Evolutionary conservation across 2,113 vertebrate species (phyloP), one percentile per base, ranked within the genome.

Genomic region (Peromyscus polionotus): DNA sequence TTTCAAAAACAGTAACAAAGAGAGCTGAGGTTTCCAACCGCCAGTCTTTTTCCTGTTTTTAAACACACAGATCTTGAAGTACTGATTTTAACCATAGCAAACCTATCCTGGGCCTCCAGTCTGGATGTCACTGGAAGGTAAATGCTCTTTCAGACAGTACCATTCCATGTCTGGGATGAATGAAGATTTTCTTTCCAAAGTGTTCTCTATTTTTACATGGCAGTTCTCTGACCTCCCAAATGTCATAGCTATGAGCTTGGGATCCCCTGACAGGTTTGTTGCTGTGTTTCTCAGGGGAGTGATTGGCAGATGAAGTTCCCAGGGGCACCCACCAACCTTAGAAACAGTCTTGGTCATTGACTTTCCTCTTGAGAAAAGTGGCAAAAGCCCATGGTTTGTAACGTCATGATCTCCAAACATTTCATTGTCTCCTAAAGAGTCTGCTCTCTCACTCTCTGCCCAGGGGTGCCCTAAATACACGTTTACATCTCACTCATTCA

Each of bases 1-100:
- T 97, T 98, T 97, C 94, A 96, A 97, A 97, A 98, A 96, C 97
- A 97, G 96, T 92, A 97, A 97, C 97, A 97, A 98, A 96, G 92
- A 91, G 88, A 97, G 96, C 79, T 72, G 84, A 96, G 95, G 94
- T 95, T 96, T 97, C 94, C 88, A 97, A 96, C 97, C 96, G 90
- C 96, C 92, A 95, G 92, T 91, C 88, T 96, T 96, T 90, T 93
- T 96, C 88, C 95, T 95, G 48, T 95, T 96, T 97, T 97, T 95
- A 97, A 97, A 95, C 65, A 95, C 31, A 91, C 85, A 95, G 93
- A 84, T 90, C 94, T 88, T 94, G 22, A 80, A 94, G 95, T 97
- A 93, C 96, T 96, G 97, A 97, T 95, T 96, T 97, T 94, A 97
- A 96, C 83, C 92, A 86, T 92, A 67, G 84, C 91, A 94, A 96